Evolutionary conservation across 1,140 invertebrate species (phyloP), one percentile per base, ranked within the genome.

Genomic region (Heliothis subflexa): DNA sequence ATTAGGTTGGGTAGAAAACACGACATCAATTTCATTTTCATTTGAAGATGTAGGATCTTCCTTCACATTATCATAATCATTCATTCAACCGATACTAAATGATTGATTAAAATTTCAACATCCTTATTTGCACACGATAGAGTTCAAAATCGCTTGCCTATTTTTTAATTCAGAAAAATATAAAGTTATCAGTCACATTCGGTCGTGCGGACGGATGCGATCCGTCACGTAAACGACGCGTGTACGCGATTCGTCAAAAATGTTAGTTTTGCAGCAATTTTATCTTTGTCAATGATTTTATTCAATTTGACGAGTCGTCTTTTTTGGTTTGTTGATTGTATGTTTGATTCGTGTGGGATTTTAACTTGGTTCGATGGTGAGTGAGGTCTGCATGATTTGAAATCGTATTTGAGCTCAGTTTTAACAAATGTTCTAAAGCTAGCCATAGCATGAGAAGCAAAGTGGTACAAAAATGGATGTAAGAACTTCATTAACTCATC

Each of bases 191-290:
- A 64, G 66, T 83, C 72, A 72, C 7, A 68, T 54, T 82, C 75
- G 62, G 14, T 79, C 71, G 61, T 68, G 64, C 16, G 75, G 49
- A 55, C 78, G 71, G 78, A 83, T 78, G 57, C 49, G 76, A 82
- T 84, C 80, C 52, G 74, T 82, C 75, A 55, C 16, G 49, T 45
- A 47, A 45, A 66, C 47, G 75, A 28, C 83, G 80, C 83, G 83
- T 84, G 83, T 47, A 12, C 40, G 47, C 66, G 52, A 84, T 84
- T 73, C 78, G 82, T 84, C 83, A 83, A 78, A 79, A 79, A 50
- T 78, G 59, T 52, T 70, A 76, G 57, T 52, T 66, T 73, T 57
- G 57, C 25, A 55, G 71, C 64, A 78, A 71, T 49, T 66, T 68
- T 79, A 74, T 74, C 71, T 74, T 40, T 68, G 52, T 79, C 47